phyloP scores from a whole-genome alignment of 1,140 invertebrate genomes.

The Tenebrio molitor region DNA sequence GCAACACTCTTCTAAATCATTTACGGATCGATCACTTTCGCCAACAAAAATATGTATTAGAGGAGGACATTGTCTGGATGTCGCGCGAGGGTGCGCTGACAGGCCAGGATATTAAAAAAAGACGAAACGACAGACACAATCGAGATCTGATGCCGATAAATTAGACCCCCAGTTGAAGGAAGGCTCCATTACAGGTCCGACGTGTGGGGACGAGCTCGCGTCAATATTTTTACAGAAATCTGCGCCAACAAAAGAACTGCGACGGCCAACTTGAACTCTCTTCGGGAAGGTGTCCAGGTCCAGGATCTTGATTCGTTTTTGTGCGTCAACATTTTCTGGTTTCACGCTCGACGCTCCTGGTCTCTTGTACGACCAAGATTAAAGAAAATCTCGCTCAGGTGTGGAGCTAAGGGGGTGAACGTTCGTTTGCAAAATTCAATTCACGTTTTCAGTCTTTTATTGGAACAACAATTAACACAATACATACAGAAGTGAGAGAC shows the following conservation, averaged over 20 bases:
- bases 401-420: not conserved
- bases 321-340: slow-evolving; percentile 24
- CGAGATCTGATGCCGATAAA: slow-evolving; percentile 26
- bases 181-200: slow-evolving; percentile 9
- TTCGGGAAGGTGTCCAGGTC: no score
- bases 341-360: slow-evolving; percentile 14
- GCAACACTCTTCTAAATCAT: not conserved
- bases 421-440: not conserved
- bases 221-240: not conserved
- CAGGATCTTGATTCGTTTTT: no score
- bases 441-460: slow-evolving; percentile 5
- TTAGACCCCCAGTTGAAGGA: slow-evolving; percentile 5
- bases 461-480: no score
- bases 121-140: slow-evolving; percentile 23
- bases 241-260: not conserved
- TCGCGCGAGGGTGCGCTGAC: slow-evolving; percentile 1
- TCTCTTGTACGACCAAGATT: slow-evolving; percentile 18
- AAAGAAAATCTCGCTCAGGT: slow-evolving; percentile 12
- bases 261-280: no score
- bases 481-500: no score
- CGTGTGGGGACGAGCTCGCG: slow-evolving; percentile 4
- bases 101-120: slow-evolving; percentile 39
- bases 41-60: not conserved
- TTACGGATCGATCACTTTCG: slow-evolving; percentile 2
- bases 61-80: slow-evolving; percentile 15